Evolutionary conservation across 2,888 invertebrate genomes (phyloP), one percentile per base, ranked within the genome.

Genomic region (Aphodius granarius): DNA sequence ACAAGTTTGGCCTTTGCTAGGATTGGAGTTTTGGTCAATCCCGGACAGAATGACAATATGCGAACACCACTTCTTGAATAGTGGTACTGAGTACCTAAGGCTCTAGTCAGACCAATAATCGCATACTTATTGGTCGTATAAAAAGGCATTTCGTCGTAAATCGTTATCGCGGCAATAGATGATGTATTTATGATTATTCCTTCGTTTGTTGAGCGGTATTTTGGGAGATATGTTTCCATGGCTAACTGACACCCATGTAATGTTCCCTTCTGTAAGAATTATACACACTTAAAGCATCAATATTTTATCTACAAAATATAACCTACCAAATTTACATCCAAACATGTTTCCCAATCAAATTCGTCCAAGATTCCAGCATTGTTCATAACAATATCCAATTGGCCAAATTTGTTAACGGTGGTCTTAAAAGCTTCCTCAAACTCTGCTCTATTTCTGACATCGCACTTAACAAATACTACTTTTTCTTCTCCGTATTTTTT

Each of bases 391-490:
- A 68, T 68, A 19, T 68, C 68, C n/a, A 68, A n/a, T 21, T 68
- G 68, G 19, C 22, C 22, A 21, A 68, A 68, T n/a, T n/a, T 19
- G 6, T 68, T n/a, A 68, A 20, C 68, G 3, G 68, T 68, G n/a
- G 20, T 20, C 21, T 68, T 68, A 13, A 68, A 68, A 68, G 68
- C 68, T 21, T 68, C 92, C 89, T 93, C 93, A 81, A 92, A 92
- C 84, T 93, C 92, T 18, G 91, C 90, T 82, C 92, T 91, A 84
- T 93, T 93, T 0, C 93, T 94, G 78, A 93, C 93, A 84, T 94
- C 93, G 80, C 92, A 92, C 77, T 91, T 91, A 80, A 92, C 91
- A 83, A 92, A 94, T 77, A 93, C 86, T 2, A 92, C 91, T 77
- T 91, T 91, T 83, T 92, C 92, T 78, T 91, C 89, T 63, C 93